Conservation (phyloP, 2,888 invertebrate genomes). For the Drosophila suboccidentalis region DNA sequence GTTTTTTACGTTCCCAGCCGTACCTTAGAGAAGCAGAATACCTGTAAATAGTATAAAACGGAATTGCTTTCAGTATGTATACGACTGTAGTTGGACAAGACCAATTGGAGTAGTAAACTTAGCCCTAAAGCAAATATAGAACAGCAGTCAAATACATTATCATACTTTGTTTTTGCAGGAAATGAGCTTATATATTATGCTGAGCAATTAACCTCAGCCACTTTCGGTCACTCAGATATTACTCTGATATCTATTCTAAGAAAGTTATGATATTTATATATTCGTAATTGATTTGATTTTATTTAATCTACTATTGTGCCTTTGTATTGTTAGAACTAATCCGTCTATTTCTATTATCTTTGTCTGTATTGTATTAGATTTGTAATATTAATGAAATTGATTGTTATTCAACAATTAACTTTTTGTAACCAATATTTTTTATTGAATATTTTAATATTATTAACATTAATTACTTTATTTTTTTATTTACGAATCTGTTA, state of each 20-base stretch:
- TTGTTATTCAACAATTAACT: conserved; percentile 87
- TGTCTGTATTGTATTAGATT: background rate
- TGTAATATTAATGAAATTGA: conserved; percentile 85
- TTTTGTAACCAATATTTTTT: conserved; percentile 85
- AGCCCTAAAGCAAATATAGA: background rate
- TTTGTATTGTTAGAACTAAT: no score
- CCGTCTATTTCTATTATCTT: no score
- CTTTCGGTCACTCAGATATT: no score
- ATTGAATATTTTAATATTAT: conserved; percentile 85
- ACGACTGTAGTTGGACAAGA: conserved; percentile 13
- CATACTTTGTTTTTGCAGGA: background rate
- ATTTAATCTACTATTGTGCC: no score
- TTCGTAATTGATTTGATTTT: no score
- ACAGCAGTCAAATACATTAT: background rate
- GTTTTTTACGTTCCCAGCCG: conserved; percentile 13
- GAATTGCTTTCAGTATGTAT: conserved; percentile 29
- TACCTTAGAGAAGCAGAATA: conserved; percentile 8
- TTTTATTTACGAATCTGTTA: conserved; percentile 87
- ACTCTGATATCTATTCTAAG: no score
- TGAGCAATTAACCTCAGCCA: no score
- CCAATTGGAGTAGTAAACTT: conserved; percentile 16
- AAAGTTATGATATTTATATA: no score
- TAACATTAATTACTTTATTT: conserved; percentile 87
- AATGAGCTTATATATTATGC: no score
- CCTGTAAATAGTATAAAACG: conserved; percentile 28